Conservation (phyloP, 2,888 invertebrate genomes). For the Zeuzera pyrina region DNA sequence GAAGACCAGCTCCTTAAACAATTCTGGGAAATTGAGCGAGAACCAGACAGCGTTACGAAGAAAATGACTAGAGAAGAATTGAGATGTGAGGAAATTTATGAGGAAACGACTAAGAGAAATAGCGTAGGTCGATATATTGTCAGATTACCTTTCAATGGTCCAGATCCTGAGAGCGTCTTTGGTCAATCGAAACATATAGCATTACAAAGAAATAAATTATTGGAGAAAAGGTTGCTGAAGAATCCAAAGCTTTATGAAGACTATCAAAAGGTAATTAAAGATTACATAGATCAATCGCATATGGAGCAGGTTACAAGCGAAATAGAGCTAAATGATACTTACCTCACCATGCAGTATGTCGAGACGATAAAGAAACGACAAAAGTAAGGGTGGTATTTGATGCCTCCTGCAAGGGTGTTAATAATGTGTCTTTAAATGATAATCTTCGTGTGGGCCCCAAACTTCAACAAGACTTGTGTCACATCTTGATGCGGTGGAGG, state of each 20-base stretch:
- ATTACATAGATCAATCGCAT: background rate
- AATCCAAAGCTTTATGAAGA: background rate
- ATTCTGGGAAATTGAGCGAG: background rate
- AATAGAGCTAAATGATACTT: background rate
- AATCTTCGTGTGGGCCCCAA: slow-evolving; percentile 1
- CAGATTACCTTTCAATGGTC: background rate
- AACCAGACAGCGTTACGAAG: background rate
- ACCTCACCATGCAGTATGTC: background rate
- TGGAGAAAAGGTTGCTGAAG: background rate
- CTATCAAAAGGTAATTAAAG: background rate
- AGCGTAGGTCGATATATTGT: background rate
- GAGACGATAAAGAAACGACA: background rate
- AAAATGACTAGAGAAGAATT: no score
- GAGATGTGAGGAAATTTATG: background rate
- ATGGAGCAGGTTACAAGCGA: background rate
- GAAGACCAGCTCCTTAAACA: background rate
- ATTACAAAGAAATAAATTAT: background rate
- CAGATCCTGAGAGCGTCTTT: background rate
- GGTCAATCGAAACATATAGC: background rate
- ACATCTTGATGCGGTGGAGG: background rate
- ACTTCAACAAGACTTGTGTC: no score
- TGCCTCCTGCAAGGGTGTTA: background rate
- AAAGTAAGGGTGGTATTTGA: no score
- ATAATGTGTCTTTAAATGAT: slow-evolving; percentile 3
- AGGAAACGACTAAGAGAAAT: background rate